Evolutionary conservation across 2,113 vertebrate species (phyloP).

Genomic region (Potamarius usumacintae): DNA sequence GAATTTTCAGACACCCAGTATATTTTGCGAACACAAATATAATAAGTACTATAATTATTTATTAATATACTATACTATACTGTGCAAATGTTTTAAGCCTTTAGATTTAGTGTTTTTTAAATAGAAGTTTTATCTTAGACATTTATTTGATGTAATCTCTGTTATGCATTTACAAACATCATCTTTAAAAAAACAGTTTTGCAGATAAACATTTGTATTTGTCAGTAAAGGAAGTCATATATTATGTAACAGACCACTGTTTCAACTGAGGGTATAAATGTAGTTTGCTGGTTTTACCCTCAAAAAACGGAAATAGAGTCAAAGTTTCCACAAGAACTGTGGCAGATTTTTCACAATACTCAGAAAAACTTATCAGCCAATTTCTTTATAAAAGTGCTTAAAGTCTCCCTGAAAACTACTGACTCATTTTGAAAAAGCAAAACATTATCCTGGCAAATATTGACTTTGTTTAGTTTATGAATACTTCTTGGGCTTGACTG

Average conservation of each 20-base stretch:
- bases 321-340: background rate
- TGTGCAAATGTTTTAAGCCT: background rate
- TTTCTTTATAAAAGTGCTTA: background rate
- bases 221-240: background rate
- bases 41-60: background rate
- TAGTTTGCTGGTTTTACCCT: background rate
- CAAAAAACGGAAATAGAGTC: background rate
- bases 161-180: background rate
- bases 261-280: background rate
- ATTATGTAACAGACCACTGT: background rate
- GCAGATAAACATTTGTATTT: background rate
- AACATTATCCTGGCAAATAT: background rate
- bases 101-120: background rate
- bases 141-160: too few relatives aligned
- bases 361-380: background rate
- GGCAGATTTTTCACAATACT: background rate
- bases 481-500: background rate
- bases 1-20: background rate
- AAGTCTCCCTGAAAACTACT: background rate
- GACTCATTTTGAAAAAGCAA: background rate
- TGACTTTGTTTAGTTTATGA: background rate
- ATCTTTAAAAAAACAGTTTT: background rate
- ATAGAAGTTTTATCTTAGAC: background rate
- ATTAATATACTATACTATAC: background rate
- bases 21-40: background rate